Percentiles rank a stretch among this genome's conserved stretches.
These are phyloP conservation scores for Pseudochirops cupreus DNA, from an alignment of 2,797 vertebrate species.

Conservation along the genomic window DNA sequence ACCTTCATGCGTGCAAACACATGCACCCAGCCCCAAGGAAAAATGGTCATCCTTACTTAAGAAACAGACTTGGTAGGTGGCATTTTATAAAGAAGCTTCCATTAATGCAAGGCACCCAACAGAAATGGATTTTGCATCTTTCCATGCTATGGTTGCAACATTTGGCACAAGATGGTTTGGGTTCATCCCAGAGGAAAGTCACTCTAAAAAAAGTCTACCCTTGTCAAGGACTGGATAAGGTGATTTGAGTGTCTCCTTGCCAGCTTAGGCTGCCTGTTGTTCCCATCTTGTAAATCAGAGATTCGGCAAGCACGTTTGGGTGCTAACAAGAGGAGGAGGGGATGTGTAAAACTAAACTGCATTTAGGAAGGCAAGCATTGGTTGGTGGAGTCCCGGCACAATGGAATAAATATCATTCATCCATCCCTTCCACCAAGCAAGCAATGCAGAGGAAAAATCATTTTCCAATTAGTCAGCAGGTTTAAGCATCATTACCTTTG, in stretches of 20 bases:
- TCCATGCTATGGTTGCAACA: slow-evolving; percentile 63
- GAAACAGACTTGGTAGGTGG: slow-evolving; percentile 72
- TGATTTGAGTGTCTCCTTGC: slow-evolving; percentile 73
- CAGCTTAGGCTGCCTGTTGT: slow-evolving; percentile 73
- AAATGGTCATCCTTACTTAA: slow-evolving; percentile 70
- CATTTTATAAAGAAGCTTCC: slow-evolving; percentile 74
- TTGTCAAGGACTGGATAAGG: slow-evolving; percentile 76
- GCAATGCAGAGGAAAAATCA: slow-evolving; percentile 75
- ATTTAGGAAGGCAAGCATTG: slow-evolving; percentile 44
- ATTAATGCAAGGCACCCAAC: slow-evolving; percentile 71
- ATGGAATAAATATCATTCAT: slow-evolving; percentile 73
- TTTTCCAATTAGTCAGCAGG: slow-evolving; percentile 85
- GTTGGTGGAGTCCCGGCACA: slow-evolving; percentile 66
- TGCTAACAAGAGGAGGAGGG: slow-evolving; percentile 51
- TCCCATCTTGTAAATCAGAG: slow-evolving; percentile 75
- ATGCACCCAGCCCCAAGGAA: slow-evolving; percentile 56
- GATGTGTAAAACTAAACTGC: slow-evolving; percentile 73
- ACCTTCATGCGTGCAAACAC: slow-evolving; percentile 42
- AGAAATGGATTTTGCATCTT: slow-evolving; percentile 5
- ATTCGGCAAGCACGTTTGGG: slow-evolving; percentile 64
- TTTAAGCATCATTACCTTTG: slow-evolving; percentile 85
- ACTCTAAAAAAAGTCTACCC: slow-evolving; percentile 66
- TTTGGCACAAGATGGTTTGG: slow-evolving; percentile 78
- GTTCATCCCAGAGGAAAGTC: slow-evolving; percentile 76
- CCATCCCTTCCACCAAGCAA: slow-evolving; percentile 76